Evolutionary conservation across 2,797 vertebrate species (phyloP), one percentile per base, ranked within the genome.

Genomic region (Silurus lanzhouensis): DNA sequence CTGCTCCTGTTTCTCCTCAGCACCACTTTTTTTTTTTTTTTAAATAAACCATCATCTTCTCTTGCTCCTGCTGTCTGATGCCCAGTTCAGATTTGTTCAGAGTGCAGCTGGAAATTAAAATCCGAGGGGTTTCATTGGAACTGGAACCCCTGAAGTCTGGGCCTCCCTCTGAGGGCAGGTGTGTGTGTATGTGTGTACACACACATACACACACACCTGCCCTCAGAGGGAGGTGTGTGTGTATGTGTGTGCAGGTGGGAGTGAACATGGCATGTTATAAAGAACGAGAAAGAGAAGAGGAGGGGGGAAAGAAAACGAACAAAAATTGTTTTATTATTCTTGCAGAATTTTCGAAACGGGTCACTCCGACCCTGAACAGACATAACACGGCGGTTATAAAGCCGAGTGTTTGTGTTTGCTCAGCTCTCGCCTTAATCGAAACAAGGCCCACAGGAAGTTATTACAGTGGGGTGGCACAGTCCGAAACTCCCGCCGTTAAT

Each of bases 361-460:
- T 89, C 83, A 80, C 67, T 83, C 80, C n/a, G 82, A 83, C 82
- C 70, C 70, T 31, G 82, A 88, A 91, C 89, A 87, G 87, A 91
- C 91, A 92, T 75, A 74, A 83, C 82, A 74, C 14, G 27, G 13
- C 6, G 57, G 14, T 87, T 76, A 84, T 86, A 58, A 90, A 88
- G 31, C 84, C 74, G 83, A 88, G 87, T 66, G 85, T 88, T 86
- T 61, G 72, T 95, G 93, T 95, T 95, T 93, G 91, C 91, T 94
- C 94, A 95, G 95, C 94, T 95, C 94, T 95, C 94, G 90, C 91
- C 89, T 90, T 89, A 83, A 86, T 90, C 89, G 87, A 88, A 90
- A 88, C 84, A 74, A 87, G 79, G 91, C 91, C 90, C 90, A 55
- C 72, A 85, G 91, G 92, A 93, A 90, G 89, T 90, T 89, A 90